Evolutionary conservation across 2,888 invertebrate species (phyloP).

Genomic region (Serripes groenlandicus): DNA sequence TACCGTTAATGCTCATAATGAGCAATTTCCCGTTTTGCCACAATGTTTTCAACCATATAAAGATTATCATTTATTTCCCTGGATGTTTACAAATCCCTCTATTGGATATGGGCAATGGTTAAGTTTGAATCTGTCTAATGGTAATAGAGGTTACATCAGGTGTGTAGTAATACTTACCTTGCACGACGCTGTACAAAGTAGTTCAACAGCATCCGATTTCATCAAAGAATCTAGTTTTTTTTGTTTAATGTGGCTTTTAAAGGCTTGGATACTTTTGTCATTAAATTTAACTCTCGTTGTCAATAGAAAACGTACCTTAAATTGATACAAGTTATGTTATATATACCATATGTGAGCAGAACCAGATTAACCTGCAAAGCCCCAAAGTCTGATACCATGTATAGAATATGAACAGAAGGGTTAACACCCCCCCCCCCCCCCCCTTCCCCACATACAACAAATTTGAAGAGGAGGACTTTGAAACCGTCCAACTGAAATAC

Average conservation of each 20-base stretch:
- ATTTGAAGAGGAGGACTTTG: no score
- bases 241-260: not conserved
- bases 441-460: no score
- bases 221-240: conserved; percentile 32
- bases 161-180: not conserved
- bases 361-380: no score
- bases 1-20: not conserved
- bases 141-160: not conserved
- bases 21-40: not conserved
- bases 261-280: not conserved
- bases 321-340: no score
- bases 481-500: no score
- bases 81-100: no score
- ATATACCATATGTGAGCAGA: no score
- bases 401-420: no score
- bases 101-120: not conserved
- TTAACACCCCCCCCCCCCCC: no score
- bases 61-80: no score
- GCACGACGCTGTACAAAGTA: conserved; percentile 15
- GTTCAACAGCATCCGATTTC: conserved; percentile 33
- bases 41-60: not conserved
- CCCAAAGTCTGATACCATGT: no score
- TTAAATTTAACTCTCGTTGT: conserved; percentile 43
- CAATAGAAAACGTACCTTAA: conserved; percentile 45
- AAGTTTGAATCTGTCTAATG: not conserved